phyloP scores from a whole-genome alignment of 2,888 invertebrate genomes.

The Chaetoderma sp. region DNA sequence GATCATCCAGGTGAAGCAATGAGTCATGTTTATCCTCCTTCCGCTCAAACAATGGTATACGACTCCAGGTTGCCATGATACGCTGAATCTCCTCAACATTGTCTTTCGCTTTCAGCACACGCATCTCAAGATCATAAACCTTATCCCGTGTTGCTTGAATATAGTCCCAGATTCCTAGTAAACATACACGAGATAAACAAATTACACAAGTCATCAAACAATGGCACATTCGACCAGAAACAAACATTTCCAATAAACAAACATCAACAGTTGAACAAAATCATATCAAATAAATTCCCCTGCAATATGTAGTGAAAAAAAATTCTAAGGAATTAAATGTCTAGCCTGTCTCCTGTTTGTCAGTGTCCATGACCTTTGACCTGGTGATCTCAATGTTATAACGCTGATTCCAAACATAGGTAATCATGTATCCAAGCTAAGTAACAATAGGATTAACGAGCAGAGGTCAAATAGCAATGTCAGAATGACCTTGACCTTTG shows the following conservation, averaged over 20 bases:
- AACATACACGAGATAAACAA: no score
- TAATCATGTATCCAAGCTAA: no score
- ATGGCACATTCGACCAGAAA: no score
- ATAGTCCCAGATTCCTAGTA: conserved; percentile 83
- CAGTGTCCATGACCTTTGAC: no score
- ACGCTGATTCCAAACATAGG: no score
- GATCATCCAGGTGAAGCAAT: conserved; percentile 85
- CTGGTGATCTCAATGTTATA: no score
- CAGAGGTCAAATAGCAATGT: no score
- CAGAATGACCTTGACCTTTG: no score
- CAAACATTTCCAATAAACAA: not conserved
- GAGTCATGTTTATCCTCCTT: conserved; percentile 88
- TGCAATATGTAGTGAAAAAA: no score
- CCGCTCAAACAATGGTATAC: conserved; percentile 87
- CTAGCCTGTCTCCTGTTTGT: no score
- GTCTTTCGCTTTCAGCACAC: conserved; percentile 85
- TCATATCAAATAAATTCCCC: not conserved
- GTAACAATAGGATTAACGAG: no score
- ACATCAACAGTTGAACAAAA: not conserved
- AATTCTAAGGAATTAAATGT: no score
- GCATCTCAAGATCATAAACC: conserved; percentile 83
- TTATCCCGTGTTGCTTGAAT: conserved; percentile 82
- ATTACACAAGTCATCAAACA: not conserved
- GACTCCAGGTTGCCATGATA: conserved; percentile 86
- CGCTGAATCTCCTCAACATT: conserved; percentile 85